These are phyloP conservation scores for Ephialtes manifestator DNA, from an alignment of 2,888 invertebrate genomes.

Conservation along the genomic window DNA sequence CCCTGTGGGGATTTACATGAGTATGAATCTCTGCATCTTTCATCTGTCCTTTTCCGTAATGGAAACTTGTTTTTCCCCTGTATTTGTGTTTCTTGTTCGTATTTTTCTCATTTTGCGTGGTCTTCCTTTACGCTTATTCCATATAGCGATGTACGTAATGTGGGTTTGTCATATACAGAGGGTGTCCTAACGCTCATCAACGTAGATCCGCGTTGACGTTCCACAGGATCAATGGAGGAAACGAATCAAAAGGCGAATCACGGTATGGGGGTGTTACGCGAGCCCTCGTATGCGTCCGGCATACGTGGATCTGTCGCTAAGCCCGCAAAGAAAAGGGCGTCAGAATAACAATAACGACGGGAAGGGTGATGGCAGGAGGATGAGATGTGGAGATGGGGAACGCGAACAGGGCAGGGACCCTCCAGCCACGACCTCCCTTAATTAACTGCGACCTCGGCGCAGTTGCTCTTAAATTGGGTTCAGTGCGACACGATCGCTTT, in stretches of 20 bases:
- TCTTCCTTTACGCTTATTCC: not conserved
- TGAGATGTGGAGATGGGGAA: conserved; percentile 4
- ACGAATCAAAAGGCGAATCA: conserved; percentile 68
- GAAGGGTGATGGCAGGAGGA: conserved; percentile 12
- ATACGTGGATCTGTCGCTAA: not conserved
- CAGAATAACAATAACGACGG: conserved; percentile 1
- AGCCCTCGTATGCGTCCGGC: not conserved
- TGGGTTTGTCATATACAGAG: not conserved
- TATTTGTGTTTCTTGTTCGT: not conserved
- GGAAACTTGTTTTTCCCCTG: not conserved
- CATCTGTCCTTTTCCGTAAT: not conserved
- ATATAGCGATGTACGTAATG: not conserved
- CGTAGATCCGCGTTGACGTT: conserved; percentile 24
- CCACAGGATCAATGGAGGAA: conserved; percentile 1
- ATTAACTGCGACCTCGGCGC: conserved; percentile 35
- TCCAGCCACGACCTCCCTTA: conserved; percentile 47
- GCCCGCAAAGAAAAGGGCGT: not conserved
- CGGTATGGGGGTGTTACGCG: not conserved
- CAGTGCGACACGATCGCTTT: conserved; percentile 26
- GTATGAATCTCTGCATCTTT: not conserved
- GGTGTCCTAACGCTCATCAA: conserved; percentile 6
- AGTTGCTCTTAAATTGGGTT: conserved; percentile 24
- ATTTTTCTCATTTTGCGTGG: not conserved
- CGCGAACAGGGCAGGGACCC: not conserved
- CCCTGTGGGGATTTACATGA: not conserved